A percentile compares a stretch with the other conserved stretches of the same genome.
Evolutionary conservation across 2,113 vertebrate species (phyloP).

Genomic region (Geothlypis trichas): DNA sequence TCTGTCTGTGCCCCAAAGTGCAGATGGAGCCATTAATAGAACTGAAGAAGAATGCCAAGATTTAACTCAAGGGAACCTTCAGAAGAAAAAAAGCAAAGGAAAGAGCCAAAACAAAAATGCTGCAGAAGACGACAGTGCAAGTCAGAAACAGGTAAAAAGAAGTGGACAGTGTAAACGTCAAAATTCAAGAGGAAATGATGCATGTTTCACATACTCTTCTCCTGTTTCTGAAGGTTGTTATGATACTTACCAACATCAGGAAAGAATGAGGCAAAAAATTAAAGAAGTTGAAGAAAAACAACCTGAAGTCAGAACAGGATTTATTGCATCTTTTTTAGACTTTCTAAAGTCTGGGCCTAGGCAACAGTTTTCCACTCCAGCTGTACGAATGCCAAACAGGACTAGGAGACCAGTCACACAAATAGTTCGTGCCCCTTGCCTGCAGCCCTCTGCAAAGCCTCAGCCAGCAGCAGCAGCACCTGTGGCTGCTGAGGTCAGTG

Average conservation of each 20-base stretch:
- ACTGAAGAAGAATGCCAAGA: constrained; percentile 81
- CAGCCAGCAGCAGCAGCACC: constrained; percentile 61
- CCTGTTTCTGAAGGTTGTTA: constrained; percentile 78
- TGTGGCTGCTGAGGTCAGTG: constrained; percentile 70
- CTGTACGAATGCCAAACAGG: constrained; percentile 86
- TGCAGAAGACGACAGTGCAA: constrained; percentile 79
- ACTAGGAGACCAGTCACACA: constrained; percentile 83
- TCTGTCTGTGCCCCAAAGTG: constrained; percentile 56
- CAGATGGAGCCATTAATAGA: constrained; percentile 72
- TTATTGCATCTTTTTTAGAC: constrained; percentile 97
- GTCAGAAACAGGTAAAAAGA: constrained; percentile 82
- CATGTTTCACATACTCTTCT: constrained; percentile 76
- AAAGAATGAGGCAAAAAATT: constrained; percentile 96
- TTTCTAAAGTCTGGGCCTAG: constrained; percentile 96
- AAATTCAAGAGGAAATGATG: constrained; percentile 84
- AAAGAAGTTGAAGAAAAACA: constrained; percentile 98
- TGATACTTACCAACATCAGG: constrained; percentile 93
- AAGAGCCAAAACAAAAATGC: constrained; percentile 80
- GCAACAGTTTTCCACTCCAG: constrained; percentile 90
- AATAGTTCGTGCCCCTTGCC: constrained; percentile 74
- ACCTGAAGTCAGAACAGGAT: constrained; percentile 96
- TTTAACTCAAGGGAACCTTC: constrained; percentile 74
- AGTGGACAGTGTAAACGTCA: constrained; percentile 84
- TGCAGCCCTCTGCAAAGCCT: constrained; percentile 75
- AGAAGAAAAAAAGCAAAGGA: constrained; percentile 85